Conservation (phyloP, 2,797 vertebrate genomes). For the Chelon auratus region DNA sequence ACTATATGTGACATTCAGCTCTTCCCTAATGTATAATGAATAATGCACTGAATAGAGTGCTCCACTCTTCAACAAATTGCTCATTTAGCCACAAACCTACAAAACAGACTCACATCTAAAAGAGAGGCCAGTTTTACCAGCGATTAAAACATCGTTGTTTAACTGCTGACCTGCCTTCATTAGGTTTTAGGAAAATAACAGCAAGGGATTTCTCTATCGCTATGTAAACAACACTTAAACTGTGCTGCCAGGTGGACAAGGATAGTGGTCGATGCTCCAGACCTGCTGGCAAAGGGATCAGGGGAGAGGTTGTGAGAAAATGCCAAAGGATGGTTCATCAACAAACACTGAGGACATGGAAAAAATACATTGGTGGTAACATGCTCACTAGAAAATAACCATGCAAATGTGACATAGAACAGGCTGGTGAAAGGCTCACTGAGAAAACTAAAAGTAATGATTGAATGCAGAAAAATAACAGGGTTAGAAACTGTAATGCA, state of each 20-base stretch:
- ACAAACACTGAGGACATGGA: conserved; percentile 48
- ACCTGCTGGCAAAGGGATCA: conserved; percentile 60
- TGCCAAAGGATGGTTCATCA: conserved; percentile 66
- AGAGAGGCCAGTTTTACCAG: conserved; percentile 16
- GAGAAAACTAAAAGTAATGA: conserved; percentile 16
- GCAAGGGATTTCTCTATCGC: conserved; percentile 54
- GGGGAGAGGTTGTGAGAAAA: conserved; percentile 44
- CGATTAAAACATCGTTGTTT: conserved; percentile 35
- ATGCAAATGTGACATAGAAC: conserved; percentile 24
- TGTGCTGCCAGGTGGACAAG: conserved; percentile 69
- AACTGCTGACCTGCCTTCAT: conserved; percentile 42
- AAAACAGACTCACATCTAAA: conserved; percentile 17
- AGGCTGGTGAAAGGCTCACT: conserved; percentile 22
- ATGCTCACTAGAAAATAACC: conserved; percentile 28
- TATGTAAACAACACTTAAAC: conserved; percentile 62
- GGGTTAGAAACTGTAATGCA: conserved; percentile 34
- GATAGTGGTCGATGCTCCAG: conserved; percentile 57
- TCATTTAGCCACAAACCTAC: conserved; percentile 22
- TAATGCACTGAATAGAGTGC: neutral
- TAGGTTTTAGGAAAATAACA: conserved; percentile 54
- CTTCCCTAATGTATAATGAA: neutral
- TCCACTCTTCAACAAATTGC: conserved; percentile 12
- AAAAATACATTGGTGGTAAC: conserved; percentile 39
- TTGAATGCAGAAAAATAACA: conserved; percentile 3
- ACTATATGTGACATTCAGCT: neutral